Percentiles rank a stretch among this genome's conserved stretches.
Evolutionary conservation across 92 coral and sea anemone genomes (phyloP).

Genomic region (Anthopleura xanthogrammica): DNA sequence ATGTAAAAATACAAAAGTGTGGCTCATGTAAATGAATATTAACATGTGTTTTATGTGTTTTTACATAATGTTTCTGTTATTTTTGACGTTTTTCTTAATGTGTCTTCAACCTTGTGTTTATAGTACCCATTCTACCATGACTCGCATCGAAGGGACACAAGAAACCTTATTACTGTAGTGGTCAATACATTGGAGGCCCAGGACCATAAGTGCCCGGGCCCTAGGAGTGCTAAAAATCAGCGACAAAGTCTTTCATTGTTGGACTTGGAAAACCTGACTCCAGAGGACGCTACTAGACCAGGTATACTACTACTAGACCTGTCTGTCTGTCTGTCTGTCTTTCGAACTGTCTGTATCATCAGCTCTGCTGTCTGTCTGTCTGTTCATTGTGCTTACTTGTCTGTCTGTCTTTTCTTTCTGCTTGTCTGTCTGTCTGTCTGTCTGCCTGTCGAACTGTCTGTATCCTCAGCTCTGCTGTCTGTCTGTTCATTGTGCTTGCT

Average conservation of each 20-base stretch:
- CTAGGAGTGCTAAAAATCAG: conserved; percentile 62
- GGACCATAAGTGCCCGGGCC: conserved; percentile 91
- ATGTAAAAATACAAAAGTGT: too few species aligned
- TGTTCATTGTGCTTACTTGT: not conserved
- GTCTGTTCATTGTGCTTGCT: too few species aligned
- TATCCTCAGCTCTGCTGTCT: too few species aligned
- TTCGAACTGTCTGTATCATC: not conserved
- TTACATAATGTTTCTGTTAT: not conserved
- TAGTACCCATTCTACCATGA: conserved; percentile 90
- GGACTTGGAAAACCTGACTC: conserved; percentile 33
- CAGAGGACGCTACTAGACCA: conserved; percentile 37
- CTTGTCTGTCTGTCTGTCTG: not conserved
- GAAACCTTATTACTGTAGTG: conserved; percentile 87
- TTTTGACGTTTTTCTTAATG: not conserved
- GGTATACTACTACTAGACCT: conserved; percentile 22
- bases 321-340: conserved; percentile 1
- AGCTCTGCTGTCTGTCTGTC: not conserved
- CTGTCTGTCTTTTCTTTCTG: not conserved
- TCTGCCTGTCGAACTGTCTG: not conserved
- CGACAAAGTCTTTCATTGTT: conserved; percentile 68
- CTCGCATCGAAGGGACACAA: conserved; percentile 86
- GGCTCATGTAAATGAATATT: too few species aligned
- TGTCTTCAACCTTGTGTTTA: not conserved
- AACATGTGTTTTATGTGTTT: too few species aligned
- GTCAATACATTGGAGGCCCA: conserved; percentile 93